A percentile compares a stretch with the other conserved stretches of the same genome.
phyloP scores from a whole-genome alignment of 2,113 vertebrate species.

The Etheostoma cragini region DNA sequence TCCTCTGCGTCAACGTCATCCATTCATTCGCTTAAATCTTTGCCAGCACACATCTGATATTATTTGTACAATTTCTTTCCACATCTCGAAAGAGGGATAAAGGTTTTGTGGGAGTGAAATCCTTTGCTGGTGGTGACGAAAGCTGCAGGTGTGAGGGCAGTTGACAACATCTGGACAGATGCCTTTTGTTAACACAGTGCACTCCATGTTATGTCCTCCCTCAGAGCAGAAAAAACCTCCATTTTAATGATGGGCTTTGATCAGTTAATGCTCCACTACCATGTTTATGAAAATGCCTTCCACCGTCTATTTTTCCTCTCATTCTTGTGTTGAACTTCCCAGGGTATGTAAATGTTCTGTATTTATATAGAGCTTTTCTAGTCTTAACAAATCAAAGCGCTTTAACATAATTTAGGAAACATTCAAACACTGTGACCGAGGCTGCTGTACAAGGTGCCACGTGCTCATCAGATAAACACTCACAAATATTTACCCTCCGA shows the following conservation, averaged over 20 bases:
- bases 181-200: constrained; percentile 34
- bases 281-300: constrained; percentile 18
- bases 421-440: no score
- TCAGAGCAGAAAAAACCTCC: not conserved
- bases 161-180: constrained; percentile 10
- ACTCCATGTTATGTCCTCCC: not conserved
- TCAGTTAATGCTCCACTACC: not conserved
- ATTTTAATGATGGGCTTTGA: constrained; percentile 5
- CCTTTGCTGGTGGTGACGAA: constrained; percentile 20
- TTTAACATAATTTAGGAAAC: no score
- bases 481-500: no score
- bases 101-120: constrained; percentile 29
- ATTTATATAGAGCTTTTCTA: no score
- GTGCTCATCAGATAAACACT: no score
- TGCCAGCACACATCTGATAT: constrained; percentile 28
- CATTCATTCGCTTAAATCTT: constrained; percentile 19
- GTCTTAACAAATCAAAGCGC: no score
- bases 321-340: not conserved
- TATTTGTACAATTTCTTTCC: constrained; percentile 21
- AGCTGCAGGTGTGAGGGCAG: constrained; percentile 1
- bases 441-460: no score
- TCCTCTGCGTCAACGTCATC: not conserved
- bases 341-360: no score
- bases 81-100: constrained; percentile 11
- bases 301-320: constrained; percentile 1